phyloP scores from a whole-genome alignment of 1,140 invertebrate species.

The Varroa destructor region DNA sequence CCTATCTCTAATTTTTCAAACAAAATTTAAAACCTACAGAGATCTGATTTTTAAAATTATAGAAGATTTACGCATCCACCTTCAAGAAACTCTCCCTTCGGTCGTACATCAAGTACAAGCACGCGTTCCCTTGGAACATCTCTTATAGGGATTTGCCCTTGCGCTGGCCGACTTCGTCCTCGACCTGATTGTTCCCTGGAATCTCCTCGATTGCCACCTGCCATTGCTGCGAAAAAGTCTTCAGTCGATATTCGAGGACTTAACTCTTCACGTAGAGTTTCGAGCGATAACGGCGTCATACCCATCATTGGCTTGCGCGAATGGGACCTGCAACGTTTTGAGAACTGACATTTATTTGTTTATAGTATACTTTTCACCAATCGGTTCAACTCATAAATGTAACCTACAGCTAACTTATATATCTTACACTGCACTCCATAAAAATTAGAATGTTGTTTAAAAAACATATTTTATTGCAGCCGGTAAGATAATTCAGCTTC shows the following conservation, averaged over 20 bases:
- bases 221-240: not conserved
- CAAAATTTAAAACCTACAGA: too few species aligned
- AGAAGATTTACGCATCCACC: not conserved
- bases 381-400: too few species aligned
- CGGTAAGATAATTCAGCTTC: too few species aligned
- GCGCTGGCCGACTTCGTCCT: not conserved
- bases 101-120: conserved; percentile 20
- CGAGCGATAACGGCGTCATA: conserved; percentile 14
- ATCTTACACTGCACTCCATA: too few species aligned
- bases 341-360: too few species aligned
- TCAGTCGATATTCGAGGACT: conserved; percentile 7
- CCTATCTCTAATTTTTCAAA: too few species aligned
- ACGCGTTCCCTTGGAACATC: not conserved
- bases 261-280: not conserved
- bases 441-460: too few species aligned
- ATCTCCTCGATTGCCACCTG: not conserved
- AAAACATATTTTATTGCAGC: too few species aligned
- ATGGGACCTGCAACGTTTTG: conserved; percentile 4
- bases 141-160: not conserved
- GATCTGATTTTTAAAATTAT: too few species aligned
- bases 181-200: too few species aligned
- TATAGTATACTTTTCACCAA: too few species aligned
- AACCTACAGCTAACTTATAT: too few species aligned
- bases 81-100: conserved; percentile 16
- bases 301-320: not conserved